Evolutionary conservation across 2,797 vertebrate species (phyloP).

Genomic region (Melanotaenia pygmaea): DNA sequence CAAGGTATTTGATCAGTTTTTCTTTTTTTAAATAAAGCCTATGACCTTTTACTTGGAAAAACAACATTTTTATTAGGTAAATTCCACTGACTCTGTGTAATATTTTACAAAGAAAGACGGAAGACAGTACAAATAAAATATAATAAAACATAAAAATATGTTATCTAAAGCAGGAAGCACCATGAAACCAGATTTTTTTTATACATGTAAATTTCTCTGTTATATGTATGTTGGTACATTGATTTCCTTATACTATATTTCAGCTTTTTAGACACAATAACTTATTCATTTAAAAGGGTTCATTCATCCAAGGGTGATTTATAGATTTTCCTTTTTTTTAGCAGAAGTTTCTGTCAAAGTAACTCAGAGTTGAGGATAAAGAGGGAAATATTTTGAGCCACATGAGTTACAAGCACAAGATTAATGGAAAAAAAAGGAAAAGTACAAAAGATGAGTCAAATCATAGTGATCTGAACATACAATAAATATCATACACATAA

Average conservation of each 20-base stretch:
- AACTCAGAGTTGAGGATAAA: background rate
- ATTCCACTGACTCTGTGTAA: background rate
- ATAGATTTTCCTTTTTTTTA: background rate
- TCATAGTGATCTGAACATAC: conserved; percentile 8
- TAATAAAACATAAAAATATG: background rate
- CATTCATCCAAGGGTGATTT: background rate
- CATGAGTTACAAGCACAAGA: background rate
- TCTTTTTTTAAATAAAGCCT: background rate
- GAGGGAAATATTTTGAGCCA: background rate
- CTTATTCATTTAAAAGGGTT: background rate
- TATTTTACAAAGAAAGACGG: background rate
- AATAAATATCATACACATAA: conserved; percentile 18
- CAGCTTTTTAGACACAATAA: background rate
- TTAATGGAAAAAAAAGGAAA: background rate
- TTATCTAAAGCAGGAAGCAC: background rate
- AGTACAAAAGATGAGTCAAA: background rate
- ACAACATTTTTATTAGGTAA: background rate
- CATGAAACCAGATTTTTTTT: background rate
- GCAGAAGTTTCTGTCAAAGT: background rate
- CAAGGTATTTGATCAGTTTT: background rate
- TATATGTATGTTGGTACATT: background rate
- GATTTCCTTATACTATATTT: background rate
- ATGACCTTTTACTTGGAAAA: background rate
- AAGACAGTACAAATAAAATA: background rate
- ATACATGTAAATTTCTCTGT: too few relatives aligned